These are phyloP conservation scores for Sanderia malayensis DNA, from an alignment of 30 jellyfish, hydroid and myxozoan species.

Conservation along the genomic window DNA sequence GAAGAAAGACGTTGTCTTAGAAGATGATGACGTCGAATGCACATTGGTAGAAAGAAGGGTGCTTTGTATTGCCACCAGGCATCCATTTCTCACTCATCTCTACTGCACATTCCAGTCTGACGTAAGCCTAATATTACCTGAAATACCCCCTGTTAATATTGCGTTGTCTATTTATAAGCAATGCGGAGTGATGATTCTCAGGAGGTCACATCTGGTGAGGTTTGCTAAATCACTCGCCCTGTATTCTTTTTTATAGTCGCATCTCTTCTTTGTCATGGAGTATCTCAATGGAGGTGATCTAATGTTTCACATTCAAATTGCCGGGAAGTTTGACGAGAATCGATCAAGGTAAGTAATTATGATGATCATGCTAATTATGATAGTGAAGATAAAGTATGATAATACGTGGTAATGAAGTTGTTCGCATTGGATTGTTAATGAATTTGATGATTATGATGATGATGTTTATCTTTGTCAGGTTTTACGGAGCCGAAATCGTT, in stretches of 20 bases:
- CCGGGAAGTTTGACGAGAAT: slow-evolving; percentile 89
- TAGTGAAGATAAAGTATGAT: no score
- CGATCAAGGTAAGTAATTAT: slow-evolving; percentile 61
- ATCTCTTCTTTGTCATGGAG: slow-evolving; percentile 97
- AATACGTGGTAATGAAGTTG: no score
- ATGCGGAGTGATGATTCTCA: no score
- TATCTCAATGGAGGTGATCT: slow-evolving; percentile 98
- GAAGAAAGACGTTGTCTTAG: slow-evolving; percentile 95
- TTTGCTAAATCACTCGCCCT: no score
- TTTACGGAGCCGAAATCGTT: slow-evolving; percentile 96
- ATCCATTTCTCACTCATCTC: slow-evolving; percentile 94
- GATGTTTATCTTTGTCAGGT: slow-evolving; percentile 48
- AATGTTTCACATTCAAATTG: slow-evolving; percentile 91
- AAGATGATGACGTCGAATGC: slow-evolving; percentile 98
- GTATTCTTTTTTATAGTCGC: slow-evolving; percentile 58
- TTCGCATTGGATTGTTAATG: no score
- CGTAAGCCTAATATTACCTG: slow-evolving; percentile 30
- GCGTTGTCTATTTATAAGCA: no score
- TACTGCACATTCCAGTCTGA: slow-evolving; percentile 89
- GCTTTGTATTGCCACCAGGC: slow-evolving; percentile 89
- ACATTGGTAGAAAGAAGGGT: slow-evolving; percentile 94
- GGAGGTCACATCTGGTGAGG: no score
- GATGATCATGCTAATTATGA: no score
- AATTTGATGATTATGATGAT: no score
- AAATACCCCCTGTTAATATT: not conserved